These are phyloP conservation scores for Euplexia lucipara DNA, from an alignment of 2,888 invertebrate genomes.

Conservation along the genomic window DNA sequence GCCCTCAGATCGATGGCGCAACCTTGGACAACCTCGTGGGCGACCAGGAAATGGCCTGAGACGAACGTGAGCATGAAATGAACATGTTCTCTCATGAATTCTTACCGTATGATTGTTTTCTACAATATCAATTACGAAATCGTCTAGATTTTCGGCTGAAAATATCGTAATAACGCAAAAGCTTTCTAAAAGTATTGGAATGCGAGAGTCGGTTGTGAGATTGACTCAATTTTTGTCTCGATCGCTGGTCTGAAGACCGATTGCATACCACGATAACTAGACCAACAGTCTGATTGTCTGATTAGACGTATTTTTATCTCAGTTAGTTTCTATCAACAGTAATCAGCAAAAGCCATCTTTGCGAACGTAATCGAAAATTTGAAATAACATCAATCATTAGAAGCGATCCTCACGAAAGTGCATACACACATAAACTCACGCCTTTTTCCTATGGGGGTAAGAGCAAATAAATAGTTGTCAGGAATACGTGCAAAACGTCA, in stretches of 20 bases:
- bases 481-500: constrained; percentile 35
- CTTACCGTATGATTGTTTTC: constrained; percentile 32
- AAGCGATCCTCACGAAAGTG: background rate
- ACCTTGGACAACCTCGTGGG: constrained; percentile 78
- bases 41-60: constrained; percentile 70
- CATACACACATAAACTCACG: too few species aligned
- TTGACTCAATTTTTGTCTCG: background rate
- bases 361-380: constrained; percentile 5
- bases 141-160: constrained; percentile 6
- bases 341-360: constrained; percentile 2
- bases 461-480: constrained; percentile 6
- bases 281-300: background rate
- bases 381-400: background rate
- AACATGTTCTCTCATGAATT: constrained; percentile 41
- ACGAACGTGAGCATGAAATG: constrained; percentile 54
- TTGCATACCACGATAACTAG: constrained; percentile 3
- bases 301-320: background rate
- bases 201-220: background rate
- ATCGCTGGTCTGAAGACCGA: background rate
- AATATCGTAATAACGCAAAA: background rate
- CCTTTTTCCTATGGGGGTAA: too few species aligned
- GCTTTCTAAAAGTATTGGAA: constrained; percentile 9
- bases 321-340: background rate
- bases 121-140: constrained; percentile 18
- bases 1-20: constrained; percentile 79